A percentile compares a stretch with the other conserved stretches of the same genome.
Conservation (phyloP, 37 sponge, comb jelly and placozoan genomes). For the Halisarca cf. caerulea region DNA sequence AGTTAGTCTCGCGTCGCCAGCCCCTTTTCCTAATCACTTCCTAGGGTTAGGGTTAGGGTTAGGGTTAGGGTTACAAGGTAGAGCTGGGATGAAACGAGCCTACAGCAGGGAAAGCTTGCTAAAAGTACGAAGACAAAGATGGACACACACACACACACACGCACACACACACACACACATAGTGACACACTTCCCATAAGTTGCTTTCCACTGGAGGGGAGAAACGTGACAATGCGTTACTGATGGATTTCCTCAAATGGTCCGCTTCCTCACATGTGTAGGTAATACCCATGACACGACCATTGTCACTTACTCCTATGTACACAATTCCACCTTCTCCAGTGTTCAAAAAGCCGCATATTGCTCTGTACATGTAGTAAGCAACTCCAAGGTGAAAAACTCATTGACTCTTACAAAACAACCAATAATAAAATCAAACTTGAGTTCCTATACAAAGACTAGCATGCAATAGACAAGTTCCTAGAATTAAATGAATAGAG, state of each 20-base stretch:
- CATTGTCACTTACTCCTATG: constrained; percentile 63
- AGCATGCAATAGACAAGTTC: too few species aligned
- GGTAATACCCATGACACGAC: constrained; percentile 45
- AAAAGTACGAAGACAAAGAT: neutral
- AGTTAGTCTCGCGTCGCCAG: neutral
- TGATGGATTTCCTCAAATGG: constrained; percentile 40
- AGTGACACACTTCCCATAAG: constrained; percentile 35
- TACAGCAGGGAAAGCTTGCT: too few species aligned
- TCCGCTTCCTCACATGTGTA: constrained; percentile 45
- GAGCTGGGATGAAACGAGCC: neutral
- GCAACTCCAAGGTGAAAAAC: too few species aligned
- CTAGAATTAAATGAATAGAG: too few species aligned
- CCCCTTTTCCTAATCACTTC: neutral
- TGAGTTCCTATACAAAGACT: too few species aligned
- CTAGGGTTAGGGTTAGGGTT: neutral
- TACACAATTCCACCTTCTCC: constrained; percentile 66
- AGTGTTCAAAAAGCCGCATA: constrained; percentile 75
- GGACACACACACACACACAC: neutral
- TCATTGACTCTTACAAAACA: too few species aligned
- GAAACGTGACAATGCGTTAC: constrained; percentile 51
- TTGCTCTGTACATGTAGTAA: too few species aligned
- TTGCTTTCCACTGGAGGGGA: constrained; percentile 48
- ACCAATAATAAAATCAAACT: too few species aligned
- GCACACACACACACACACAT: too few species aligned
- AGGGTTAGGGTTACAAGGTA: too few species aligned